Percentiles rank a stretch among this genome's conserved stretches.
Conservation (phyloP, 2,113 vertebrate species). For the Oryzias javanicus region DNA sequence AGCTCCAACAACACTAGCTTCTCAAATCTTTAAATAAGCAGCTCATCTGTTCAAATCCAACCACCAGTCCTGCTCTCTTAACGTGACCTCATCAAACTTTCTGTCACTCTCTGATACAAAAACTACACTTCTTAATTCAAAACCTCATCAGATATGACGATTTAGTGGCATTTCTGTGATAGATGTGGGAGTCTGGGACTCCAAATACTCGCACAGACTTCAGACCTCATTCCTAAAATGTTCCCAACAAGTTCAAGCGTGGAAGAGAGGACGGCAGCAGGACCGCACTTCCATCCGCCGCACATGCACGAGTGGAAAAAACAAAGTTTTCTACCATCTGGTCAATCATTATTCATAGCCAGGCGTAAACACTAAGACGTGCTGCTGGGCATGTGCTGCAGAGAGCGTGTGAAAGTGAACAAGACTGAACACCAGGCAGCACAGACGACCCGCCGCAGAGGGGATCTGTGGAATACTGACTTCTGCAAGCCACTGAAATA, state of each 20-base stretch:
- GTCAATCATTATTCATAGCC: constrained; percentile 56
- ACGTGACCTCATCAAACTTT: constrained; percentile 13
- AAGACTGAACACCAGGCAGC: constrained; percentile 4
- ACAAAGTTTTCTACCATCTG: constrained; percentile 54
- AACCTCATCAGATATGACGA: constrained; percentile 40
- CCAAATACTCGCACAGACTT: constrained; percentile 38
- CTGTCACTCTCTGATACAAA: constrained; percentile 38
- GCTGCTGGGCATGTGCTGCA: constrained; percentile 49
- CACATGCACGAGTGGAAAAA: constrained; percentile 57
- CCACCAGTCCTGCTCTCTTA: neutral
- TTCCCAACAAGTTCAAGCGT: neutral
- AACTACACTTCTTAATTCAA: constrained; percentile 20
- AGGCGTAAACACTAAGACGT: constrained; percentile 52
- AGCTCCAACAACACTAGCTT: constrained; percentile 18
- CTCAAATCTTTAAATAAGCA: constrained; percentile 24
- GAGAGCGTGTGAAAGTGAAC: constrained; percentile 9
- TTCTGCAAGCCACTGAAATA: too few relatives aligned
- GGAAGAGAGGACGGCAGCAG: constrained; percentile 32
- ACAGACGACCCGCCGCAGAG: neutral
- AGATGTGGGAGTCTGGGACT: neutral
- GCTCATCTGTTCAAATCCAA: constrained; percentile 1
- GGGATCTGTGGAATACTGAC: neutral
- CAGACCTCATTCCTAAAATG: too few relatives aligned
- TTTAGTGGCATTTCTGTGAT: constrained; percentile 23
- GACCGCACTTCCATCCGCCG: constrained; percentile 14